These are phyloP conservation scores for Nesospiza acunhae DNA, from an alignment of 2,113 vertebrate genomes.

Conservation along the genomic window DNA sequence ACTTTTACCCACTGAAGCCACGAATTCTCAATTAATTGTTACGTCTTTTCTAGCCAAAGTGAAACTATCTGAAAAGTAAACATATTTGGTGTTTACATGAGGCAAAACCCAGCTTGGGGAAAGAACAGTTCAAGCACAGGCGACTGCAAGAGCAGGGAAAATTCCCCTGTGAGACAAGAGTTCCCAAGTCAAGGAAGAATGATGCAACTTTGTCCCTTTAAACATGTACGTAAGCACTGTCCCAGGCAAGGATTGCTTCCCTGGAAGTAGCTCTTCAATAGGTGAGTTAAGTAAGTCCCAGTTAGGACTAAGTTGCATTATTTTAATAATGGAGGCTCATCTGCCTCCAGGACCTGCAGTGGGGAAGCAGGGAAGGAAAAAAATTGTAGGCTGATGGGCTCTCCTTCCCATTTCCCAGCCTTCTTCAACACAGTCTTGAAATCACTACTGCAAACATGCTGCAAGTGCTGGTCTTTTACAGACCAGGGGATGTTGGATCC, in stretches of 20 bases:
- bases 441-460: not conserved
- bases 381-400: not conserved
- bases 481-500: not conserved
- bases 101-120: conserved; percentile 39
- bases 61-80: conserved; percentile 46
- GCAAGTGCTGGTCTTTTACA: not conserved
- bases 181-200: conserved; percentile 28
- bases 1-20: conserved; percentile 36
- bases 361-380: not conserved
- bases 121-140: not conserved
- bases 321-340: not conserved
- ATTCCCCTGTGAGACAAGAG: conserved; percentile 47
- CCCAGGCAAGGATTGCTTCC: not conserved
- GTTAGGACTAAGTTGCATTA: not conserved
- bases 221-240: not conserved
- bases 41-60: not conserved
- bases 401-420: not conserved
- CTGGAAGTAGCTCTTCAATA: not conserved
- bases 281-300: not conserved
- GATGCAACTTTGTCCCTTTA: conserved; percentile 52
- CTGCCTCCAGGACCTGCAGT: not conserved
- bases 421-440: not conserved
- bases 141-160: conserved; percentile 1
- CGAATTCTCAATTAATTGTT: conserved; percentile 38
- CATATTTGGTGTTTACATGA: conserved; percentile 42